phyloP scores from a whole-genome alignment of 2,888 invertebrate species.

The Caenorhabditis afra region DNA sequence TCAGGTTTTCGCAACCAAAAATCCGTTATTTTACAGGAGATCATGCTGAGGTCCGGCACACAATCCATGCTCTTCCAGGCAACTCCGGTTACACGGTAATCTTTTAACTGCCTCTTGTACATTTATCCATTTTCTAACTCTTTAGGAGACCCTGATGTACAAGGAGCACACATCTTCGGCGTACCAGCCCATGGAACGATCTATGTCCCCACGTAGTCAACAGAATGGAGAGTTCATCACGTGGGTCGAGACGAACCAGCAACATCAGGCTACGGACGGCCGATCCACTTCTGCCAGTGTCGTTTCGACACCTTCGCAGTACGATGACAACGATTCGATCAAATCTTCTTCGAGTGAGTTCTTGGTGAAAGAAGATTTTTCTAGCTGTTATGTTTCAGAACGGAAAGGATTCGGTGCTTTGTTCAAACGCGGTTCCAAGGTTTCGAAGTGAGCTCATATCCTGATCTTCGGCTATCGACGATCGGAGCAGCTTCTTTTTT shows the following conservation, averaged over 20 bases:
- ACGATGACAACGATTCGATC: slow-evolving; percentile 64
- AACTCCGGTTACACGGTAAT: slow-evolving; percentile 55
- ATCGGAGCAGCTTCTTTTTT: slow-evolving; percentile 20
- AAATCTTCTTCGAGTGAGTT: slow-evolving; percentile 56
- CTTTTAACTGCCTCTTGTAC: neutral
- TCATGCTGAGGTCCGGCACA: slow-evolving; percentile 41
- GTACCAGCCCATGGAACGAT: slow-evolving; percentile 52
- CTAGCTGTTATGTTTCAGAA: slow-evolving; percentile 40
- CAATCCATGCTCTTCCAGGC: slow-evolving; percentile 44
- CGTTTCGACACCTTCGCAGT: slow-evolving; percentile 49
- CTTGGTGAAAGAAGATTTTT: neutral
- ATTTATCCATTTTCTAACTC: slow-evolving; percentile 1
- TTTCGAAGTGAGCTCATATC: slow-evolving; percentile 46
- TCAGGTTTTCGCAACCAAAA: neutral
- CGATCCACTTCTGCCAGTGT: slow-evolving; percentile 43
- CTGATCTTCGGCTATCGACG: slow-evolving; percentile 39
- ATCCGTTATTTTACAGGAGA: slow-evolving; percentile 44
- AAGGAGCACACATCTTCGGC: slow-evolving; percentile 59
- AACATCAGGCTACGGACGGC: slow-evolving; percentile 44
- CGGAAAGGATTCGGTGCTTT: slow-evolving; percentile 61
- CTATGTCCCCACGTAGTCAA: slow-evolving; percentile 45
- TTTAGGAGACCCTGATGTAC: slow-evolving; percentile 63
- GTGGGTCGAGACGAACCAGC: slow-evolving; percentile 66
- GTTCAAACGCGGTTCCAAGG: slow-evolving; percentile 62
- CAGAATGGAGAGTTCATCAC: slow-evolving; percentile 66